Base-by-base conservation (phyloP, 2,113 vertebrate species). In the Protobothrops mucrosquamatus region DNA sequence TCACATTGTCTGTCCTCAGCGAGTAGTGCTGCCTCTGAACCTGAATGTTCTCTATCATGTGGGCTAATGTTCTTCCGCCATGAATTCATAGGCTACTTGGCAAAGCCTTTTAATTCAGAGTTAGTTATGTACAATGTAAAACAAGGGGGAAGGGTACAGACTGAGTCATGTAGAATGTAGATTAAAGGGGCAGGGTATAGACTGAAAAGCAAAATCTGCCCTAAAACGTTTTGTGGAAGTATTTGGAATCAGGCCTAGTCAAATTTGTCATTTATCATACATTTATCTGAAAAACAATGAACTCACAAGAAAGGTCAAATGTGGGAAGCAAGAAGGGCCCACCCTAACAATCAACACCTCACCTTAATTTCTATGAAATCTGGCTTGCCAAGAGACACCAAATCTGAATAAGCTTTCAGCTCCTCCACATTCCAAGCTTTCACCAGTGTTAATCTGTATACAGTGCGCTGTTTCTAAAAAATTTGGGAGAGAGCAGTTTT, bases 291-390 rank as follows among this genome's bases (percentile, higher is more conserved):
- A 74, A 34, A 74, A 34, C n/a, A n/a, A 69, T 2, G 6, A 74
- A 20, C 2, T 18, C 14, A 39, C 14, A 5, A 5, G 1, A 55
- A 39, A 3, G 8, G 20, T 15, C 0, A 34, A 74, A 10, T 11
- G 29, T 48, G 5, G 6, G 29, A 34, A 29, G 23, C 6, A 18
- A 48, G 51, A 26, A 26, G 11, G 0, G 1, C 6, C 51, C 24
- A 56, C 51, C 24, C 11, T 3, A 3, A 29, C 39, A 9, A 46
- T 51, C 88, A 24, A 39, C 29, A 92, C 54, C 98, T 95, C 96
- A 99, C 99, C 98, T 99, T 99, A 89, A 99, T 98, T 95, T 99
- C 99, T 0, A 99, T 98, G 96, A 99, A 99, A 97, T 99, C 99
- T 0, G 99, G 99, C 52, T 97, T 98, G 3, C 99, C 99, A 0